Evolutionary conservation across 2,888 invertebrate species (phyloP).

Genomic region (Dryobota labecula): DNA sequence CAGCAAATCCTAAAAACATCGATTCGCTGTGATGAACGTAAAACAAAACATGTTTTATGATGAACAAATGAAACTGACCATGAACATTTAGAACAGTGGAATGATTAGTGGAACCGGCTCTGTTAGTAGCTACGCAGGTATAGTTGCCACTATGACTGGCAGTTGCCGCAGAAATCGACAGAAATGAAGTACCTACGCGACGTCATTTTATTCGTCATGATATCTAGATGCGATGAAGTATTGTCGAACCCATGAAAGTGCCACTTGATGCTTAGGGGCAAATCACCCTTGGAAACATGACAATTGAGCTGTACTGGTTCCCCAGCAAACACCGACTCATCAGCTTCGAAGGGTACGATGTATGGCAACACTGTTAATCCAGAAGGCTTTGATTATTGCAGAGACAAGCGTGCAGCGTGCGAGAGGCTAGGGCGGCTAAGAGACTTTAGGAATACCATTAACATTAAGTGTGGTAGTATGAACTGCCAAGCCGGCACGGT

Average conservation of each 20-base stretch:
- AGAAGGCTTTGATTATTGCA: constrained; percentile 85
- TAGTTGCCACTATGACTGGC: constrained; percentile 94
- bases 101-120: constrained; percentile 92
- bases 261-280: constrained; percentile 94
- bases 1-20: constrained; percentile 75
- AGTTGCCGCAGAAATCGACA: constrained; percentile 93
- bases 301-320: constrained; percentile 93
- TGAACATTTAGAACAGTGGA: constrained; percentile 91
- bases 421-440: constrained; percentile 74
- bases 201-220: constrained; percentile 92
- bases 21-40: constrained; percentile 70
- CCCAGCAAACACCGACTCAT: constrained; percentile 93
- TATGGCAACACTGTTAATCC: constrained; percentile 92
- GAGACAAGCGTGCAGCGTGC: constrained; percentile 89
- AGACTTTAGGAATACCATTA: constrained; percentile 90
- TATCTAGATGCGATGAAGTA: constrained; percentile 90
- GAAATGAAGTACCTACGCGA: constrained; percentile 92
- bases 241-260: constrained; percentile 92
- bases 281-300: constrained; percentile 93
- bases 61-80: constrained; percentile 86
- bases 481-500: constrained; percentile 92
- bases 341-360: constrained; percentile 92
- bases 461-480: constrained; percentile 92
- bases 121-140: constrained; percentile 94
- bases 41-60: constrained; percentile 65